Base-by-base conservation (phyloP, 2,888 invertebrate genomes). In the Panzeria rudis region DNA sequence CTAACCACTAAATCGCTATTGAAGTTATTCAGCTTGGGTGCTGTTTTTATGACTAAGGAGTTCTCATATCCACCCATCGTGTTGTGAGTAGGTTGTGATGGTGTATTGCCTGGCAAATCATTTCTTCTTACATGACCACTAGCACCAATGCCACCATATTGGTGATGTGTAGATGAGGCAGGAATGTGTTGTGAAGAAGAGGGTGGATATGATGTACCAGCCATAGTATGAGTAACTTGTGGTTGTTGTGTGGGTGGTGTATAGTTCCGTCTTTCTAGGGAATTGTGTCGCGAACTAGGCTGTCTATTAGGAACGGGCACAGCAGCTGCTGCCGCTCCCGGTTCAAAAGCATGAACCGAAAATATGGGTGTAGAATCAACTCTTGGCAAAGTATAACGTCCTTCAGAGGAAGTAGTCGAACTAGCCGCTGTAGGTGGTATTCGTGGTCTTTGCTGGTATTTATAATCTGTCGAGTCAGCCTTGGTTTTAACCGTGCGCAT, bases 401-500 rank as follows among this genome's bases (percentile, higher is more conserved):
- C 86, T 86, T 87, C 86, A 32, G 86, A 56, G 72, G 68, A 56
- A 11, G 72, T 73, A 5, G 80, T 77, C 38, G 81, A 75, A 69
- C 68, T 83, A 23, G 73, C 66, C 77, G 59, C 32, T 44, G 35
- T n/a, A 23, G 78, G 47, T 25, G 75, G 44, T 29, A 29, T 4
- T 1, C 69, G 83, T 32, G 84, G 76, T 69, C 87, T 72, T 68
- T 86, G 83, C 52, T 84, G 86, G 66, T 90, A 90, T 83, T 89
- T 89, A 81, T 89, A 89, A 44, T 96, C 95, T 0, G 97, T 97
- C 0, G 97, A 97, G 92, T 97, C 97, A 0, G 97, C 97, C 4
- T 97, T 96, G 69, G 97, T 97, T 90, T 97, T 95, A 0, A 97
- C 95, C 1, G 97, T 97, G 92, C 97, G 97, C 61, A 97, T 97